Percentiles rank a stretch among this genome's conserved stretches.
phyloP scores from a whole-genome alignment of 2,797 vertebrate genomes.

The Falco berigora region DNA sequence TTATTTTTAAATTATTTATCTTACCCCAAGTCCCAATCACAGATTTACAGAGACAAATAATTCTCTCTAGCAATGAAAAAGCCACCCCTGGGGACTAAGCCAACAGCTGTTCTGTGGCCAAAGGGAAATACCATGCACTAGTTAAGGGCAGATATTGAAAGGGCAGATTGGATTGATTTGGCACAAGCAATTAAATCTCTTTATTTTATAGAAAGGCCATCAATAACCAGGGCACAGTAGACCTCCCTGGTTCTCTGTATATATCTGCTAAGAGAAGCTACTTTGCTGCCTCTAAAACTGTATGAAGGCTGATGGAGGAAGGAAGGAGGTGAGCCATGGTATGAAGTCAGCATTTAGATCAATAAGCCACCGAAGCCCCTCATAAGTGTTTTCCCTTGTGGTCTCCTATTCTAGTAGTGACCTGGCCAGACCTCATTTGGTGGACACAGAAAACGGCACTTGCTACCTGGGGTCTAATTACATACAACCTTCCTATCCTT shows the following conservation, averaged over 20 bases:
- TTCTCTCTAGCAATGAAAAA: neutral
- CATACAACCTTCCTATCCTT: neutral
- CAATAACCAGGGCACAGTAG: neutral
- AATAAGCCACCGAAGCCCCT: neutral
- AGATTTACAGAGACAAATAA: neutral
- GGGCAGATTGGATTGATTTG: neutral
- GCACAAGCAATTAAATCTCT: neutral
- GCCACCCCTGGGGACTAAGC: neutral
- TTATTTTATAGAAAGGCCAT: neutral
- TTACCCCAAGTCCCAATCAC: neutral
- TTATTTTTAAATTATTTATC: neutral
- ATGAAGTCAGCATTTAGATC: neutral
- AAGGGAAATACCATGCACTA: neutral
- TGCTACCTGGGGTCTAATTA: neutral
- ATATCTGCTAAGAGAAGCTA: neutral
- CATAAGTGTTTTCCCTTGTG: neutral
- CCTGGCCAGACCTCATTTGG: neutral
- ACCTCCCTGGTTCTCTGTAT: neutral
- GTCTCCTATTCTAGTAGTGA: neutral
- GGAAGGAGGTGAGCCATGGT: neutral
- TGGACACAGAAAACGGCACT: neutral
- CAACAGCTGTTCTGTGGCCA: neutral
- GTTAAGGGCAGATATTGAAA: neutral
- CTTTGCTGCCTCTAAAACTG: neutral
- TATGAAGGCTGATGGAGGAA: neutral